These are phyloP conservation scores for Phrynocephalus guinanensis DNA, from an alignment of 2,797 vertebrate species.

Conservation along the genomic window DNA sequence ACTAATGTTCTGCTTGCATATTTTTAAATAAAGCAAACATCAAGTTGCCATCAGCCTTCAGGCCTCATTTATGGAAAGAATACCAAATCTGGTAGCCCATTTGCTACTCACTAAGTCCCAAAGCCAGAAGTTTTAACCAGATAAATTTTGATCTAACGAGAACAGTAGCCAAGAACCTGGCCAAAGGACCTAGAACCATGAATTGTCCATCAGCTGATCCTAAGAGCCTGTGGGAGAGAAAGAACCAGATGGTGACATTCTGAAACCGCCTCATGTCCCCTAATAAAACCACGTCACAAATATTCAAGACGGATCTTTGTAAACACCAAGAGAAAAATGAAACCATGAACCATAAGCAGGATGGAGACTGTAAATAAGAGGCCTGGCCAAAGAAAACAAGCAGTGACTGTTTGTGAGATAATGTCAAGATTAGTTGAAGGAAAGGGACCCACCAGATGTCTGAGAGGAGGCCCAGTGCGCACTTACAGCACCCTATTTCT, in stretches of 20 bases:
- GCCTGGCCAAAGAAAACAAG: slow-evolving; percentile 76
- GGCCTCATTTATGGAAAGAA: background rate
- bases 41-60: background rate
- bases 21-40: background rate
- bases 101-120: background rate
- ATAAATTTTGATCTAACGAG: background rate
- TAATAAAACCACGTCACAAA: slow-evolving; percentile 75
- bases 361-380: slow-evolving; percentile 76
- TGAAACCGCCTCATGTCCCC: slow-evolving; percentile 68
- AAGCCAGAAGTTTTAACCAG: background rate
- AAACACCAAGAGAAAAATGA: slow-evolving; percentile 78
- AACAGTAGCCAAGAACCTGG: background rate
- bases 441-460: slow-evolving; percentile 65
- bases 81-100: background rate
- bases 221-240: slow-evolving; percentile 45
- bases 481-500: slow-evolving; percentile 14
- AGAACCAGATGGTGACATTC: slow-evolving; percentile 69
- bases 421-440: slow-evolving; percentile 72
- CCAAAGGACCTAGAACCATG: background rate
- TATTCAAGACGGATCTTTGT: slow-evolving; percentile 73
- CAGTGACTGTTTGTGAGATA: slow-evolving; percentile 75
- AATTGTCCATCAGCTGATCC: background rate
- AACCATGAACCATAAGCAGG: slow-evolving; percentile 77
- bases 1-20: background rate
- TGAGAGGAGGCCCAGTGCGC: slow-evolving; percentile 57